Conservation (phyloP, 1,140 invertebrate species). For the Caenorhabditis tropicalis region DNA sequence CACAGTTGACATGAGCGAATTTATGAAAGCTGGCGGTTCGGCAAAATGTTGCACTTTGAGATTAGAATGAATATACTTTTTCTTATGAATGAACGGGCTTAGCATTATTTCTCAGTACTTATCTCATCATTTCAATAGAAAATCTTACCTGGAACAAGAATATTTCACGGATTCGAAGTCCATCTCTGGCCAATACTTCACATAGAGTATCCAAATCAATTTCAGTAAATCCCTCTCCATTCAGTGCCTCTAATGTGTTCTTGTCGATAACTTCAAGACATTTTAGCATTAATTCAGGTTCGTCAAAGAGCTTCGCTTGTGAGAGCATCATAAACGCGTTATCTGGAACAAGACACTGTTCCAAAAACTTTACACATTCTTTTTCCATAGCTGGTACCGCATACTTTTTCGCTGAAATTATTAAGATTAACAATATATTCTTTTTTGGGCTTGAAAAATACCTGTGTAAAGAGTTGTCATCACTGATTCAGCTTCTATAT, state of each 20-base stretch:
- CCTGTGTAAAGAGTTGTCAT: slow-evolving; percentile 84
- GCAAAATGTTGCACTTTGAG: slow-evolving; percentile 68
- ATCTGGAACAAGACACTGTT: slow-evolving; percentile 81
- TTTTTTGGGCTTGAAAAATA: too few relatives aligned
- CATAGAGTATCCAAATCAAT: slow-evolving; percentile 85
- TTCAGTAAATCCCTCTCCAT: slow-evolving; percentile 83
- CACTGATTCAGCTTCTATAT: slow-evolving; percentile 84
- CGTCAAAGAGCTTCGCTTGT: slow-evolving; percentile 79
- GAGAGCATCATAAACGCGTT: slow-evolving; percentile 86
- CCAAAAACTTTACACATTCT: slow-evolving; percentile 85
- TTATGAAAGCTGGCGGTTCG: slow-evolving; percentile 69
- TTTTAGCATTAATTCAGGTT: slow-evolving; percentile 80
- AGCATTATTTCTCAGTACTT: too few relatives aligned
- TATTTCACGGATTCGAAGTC: slow-evolving; percentile 82
- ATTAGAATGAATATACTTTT: slow-evolving; percentile 36
- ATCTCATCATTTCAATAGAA: too few relatives aligned
- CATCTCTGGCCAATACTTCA: slow-evolving; percentile 83
- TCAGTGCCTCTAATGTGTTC: slow-evolving; percentile 82
- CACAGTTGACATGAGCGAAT: slow-evolving; percentile 70
- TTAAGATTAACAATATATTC: too few relatives aligned
- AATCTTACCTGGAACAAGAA: slow-evolving; percentile 77
- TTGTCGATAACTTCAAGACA: slow-evolving; percentile 87
- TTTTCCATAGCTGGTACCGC: slow-evolving; percentile 83
- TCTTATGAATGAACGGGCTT: too few relatives aligned
- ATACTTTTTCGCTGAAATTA: slow-evolving; percentile 81